Percentiles rank a stretch among this genome's conserved stretches.
Evolutionary conservation across 1,140 invertebrate species (phyloP).

Genomic region (Drosophila kohkoa): DNA sequence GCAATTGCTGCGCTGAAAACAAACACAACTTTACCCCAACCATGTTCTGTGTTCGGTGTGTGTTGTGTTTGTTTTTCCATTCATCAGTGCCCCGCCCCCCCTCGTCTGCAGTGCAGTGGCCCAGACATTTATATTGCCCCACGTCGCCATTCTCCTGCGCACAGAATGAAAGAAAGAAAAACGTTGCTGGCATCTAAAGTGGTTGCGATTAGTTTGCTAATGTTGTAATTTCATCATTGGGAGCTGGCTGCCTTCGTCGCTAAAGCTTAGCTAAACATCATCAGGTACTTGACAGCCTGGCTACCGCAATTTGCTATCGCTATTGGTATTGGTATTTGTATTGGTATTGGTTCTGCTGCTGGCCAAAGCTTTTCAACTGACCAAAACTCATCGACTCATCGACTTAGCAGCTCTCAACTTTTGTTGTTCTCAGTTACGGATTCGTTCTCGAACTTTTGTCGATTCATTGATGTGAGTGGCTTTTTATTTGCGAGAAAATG

Average conservation of each 20-base stretch:
- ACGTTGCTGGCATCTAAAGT: conserved; percentile 78
- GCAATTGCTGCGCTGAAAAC: conserved; percentile 27
- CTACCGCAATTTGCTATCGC: conserved; percentile 59
- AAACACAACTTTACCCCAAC: conserved; percentile 63
- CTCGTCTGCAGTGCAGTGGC: background rate
- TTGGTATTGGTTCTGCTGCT: conserved; percentile 7
- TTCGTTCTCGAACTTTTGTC: conserved; percentile 51
- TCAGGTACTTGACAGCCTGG: conserved; percentile 76
- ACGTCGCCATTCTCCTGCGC: background rate
- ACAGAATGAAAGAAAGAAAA: background rate
- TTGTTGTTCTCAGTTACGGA: conserved; percentile 23
- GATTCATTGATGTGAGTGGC: conserved; percentile 83
- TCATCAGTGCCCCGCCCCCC: conserved; percentile 22
- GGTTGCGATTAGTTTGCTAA: conserved; percentile 83
- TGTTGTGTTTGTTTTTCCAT: conserved; percentile 60
- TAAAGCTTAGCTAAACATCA: conserved; percentile 75
- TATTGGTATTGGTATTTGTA: no score
- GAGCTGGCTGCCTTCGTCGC: conserved; percentile 17
- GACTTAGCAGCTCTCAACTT: conserved; percentile 20
- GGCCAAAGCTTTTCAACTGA: conserved; percentile 36
- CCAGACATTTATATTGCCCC: conserved; percentile 46
- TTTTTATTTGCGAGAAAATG: conserved; percentile 78
- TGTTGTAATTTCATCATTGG: conserved; percentile 83
- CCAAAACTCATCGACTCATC: conserved; percentile 23
- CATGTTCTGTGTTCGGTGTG: conserved; percentile 51